Evolutionary conservation across 2,797 vertebrate genomes (phyloP).

Genomic region (Lateolabrax maculatus): DNA sequence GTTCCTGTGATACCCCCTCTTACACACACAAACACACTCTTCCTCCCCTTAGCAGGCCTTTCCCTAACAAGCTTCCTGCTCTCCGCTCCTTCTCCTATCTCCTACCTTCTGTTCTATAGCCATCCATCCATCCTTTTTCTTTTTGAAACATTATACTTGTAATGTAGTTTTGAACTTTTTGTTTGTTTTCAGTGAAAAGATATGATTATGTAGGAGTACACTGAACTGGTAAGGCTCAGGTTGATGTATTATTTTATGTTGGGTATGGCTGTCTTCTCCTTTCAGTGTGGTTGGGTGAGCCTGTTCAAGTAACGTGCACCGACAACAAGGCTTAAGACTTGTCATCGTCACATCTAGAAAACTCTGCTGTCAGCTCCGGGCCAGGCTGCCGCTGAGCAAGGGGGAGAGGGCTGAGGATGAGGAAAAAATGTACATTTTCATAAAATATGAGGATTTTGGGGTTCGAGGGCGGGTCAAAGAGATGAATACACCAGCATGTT

Average conservation of each 20-base stretch:
- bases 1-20: slow-evolving; percentile 66
- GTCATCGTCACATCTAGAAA: slow-evolving; percentile 44
- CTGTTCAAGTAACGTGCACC: slow-evolving; percentile 43
- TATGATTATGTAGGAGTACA: not conserved
- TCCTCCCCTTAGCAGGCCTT: slow-evolving; percentile 37
- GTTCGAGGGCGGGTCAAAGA: slow-evolving; percentile 17
- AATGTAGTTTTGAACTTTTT: no score
- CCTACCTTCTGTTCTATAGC: slow-evolving; percentile 10
- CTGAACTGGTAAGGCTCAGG: slow-evolving; percentile 6
- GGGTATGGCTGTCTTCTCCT: slow-evolving; percentile 29
- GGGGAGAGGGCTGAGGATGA: not conserved
- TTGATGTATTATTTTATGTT: slow-evolving; percentile 54
- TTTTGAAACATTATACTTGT: not conserved
- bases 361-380: slow-evolving; percentile 52
- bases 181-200: no score
- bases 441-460: slow-evolving; percentile 5
- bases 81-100: not conserved
- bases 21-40: slow-evolving; percentile 56
- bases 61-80: slow-evolving; percentile 54
- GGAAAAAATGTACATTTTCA: not conserved
- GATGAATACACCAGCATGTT: not conserved
- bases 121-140: slow-evolving; percentile 3
- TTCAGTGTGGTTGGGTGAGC: slow-evolving; percentile 29
- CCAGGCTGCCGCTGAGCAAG: not conserved
- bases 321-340: slow-evolving; percentile 57